Evolutionary conservation across 2,113 vertebrate species (phyloP).

Genomic region (Tupaia tana): DNA sequence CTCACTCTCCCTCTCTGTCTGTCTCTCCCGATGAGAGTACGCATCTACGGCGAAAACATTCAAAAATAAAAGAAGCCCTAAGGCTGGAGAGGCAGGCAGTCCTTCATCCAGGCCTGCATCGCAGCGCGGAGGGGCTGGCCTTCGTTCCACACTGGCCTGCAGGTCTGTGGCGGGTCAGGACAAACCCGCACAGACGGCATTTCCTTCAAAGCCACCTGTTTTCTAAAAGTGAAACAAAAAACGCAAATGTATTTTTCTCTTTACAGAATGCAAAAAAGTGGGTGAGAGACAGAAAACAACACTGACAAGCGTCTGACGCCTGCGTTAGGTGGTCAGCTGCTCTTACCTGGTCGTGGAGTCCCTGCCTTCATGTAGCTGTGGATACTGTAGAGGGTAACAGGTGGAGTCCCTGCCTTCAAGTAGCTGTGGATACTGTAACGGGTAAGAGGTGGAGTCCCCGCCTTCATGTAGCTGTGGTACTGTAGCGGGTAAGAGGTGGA

Average conservation of each 20-base stretch:
- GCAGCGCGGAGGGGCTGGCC: slow-evolving; percentile 30
- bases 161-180: slow-evolving; percentile 6
- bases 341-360: no score
- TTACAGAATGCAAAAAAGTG: slow-evolving; percentile 5
- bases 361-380: no score
- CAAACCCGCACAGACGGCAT: neutral
- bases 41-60: no score
- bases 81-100: slow-evolving; percentile 38
- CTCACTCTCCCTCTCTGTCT: no score
- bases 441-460: no score
- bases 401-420: no score
- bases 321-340: no score
- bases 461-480: no score
- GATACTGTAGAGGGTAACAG: no score
- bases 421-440: no score
- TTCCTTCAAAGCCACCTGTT: slow-evolving; percentile 37
- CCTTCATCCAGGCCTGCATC: slow-evolving; percentile 28
- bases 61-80: neutral
- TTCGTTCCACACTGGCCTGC: slow-evolving; percentile 12
- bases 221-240: slow-evolving; percentile 60
- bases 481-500: no score
- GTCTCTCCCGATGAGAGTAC: no score
- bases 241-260: neutral
- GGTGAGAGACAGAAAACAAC: neutral
- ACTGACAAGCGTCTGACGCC: neutral